Percentiles rank a stretch among this genome's conserved stretches.
Conservation (phyloP, 2,888 invertebrate genomes). For the Eugnorisma glareosa region DNA sequence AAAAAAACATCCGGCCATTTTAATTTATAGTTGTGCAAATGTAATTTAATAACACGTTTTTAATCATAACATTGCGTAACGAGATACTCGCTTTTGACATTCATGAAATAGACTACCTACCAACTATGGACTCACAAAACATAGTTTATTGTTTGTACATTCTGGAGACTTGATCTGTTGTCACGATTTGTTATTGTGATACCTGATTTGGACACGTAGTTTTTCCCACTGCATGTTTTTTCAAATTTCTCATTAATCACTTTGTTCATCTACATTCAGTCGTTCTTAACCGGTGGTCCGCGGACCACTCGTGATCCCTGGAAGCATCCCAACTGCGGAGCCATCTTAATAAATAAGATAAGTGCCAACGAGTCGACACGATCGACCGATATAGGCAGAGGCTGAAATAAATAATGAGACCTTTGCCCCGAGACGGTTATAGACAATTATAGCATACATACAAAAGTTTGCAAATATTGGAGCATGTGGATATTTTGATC, state of each 20-base stretch:
- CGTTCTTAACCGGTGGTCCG: no score
- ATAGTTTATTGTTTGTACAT: neutral
- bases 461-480: no score
- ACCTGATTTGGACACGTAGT: neutral
- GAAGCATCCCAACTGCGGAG: no score
- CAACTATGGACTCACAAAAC: neutral
- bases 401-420: no score
- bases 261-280: neutral
- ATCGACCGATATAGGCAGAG: no score
- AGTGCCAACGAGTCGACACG: no score
- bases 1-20: slow-evolving; percentile 28
- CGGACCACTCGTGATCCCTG: no score
- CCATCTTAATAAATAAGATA: no score
- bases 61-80: slow-evolving; percentile 21
- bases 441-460: no score
- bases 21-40: slow-evolving; percentile 41
- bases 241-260: neutral
- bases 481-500: no score
- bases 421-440: no score
- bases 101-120: slow-evolving; percentile 16
- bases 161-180: neutral
- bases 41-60: slow-evolving; percentile 31
- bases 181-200: neutral
- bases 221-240: neutral
- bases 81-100: slow-evolving; percentile 8